Evolutionary conservation across 2,797 vertebrate species (phyloP).

Genomic region (Sebastolobus altivelis): DNA sequence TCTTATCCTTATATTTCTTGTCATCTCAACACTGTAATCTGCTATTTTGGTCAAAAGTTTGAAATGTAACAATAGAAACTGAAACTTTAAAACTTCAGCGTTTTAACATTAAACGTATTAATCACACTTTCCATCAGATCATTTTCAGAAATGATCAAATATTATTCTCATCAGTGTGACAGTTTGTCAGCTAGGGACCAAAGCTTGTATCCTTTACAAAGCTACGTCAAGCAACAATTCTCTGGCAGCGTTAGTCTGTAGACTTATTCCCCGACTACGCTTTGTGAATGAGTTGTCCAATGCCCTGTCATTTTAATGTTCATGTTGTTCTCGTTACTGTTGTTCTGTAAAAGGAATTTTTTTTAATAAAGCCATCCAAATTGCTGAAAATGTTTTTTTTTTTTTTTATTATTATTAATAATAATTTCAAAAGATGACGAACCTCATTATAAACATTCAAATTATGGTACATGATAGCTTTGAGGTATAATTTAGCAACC

Average conservation of each 20-base stretch:
- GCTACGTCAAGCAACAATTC: background rate
- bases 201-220: background rate
- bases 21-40: slow-evolving; percentile 10
- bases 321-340: slow-evolving; percentile 28
- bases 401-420: slow-evolving; percentile 65
- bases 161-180: slow-evolving; percentile 22
- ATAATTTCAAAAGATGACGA: slow-evolving; percentile 72
- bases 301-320: slow-evolving; percentile 59
- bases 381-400: slow-evolving; percentile 46
- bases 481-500: slow-evolving; percentile 58
- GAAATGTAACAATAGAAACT: background rate
- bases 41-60: slow-evolving; percentile 19
- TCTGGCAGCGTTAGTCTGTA: background rate
- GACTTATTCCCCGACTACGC: background rate
- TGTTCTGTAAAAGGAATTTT: slow-evolving; percentile 47
- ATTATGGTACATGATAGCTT: slow-evolving; percentile 42
- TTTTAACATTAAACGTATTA: slow-evolving; percentile 13
- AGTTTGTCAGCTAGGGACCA: slow-evolving; percentile 34
- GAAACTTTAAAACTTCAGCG: background rate
- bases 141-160: background rate
- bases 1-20: background rate
- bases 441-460: slow-evolving; percentile 52
- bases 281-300: slow-evolving; percentile 25
- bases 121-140: slow-evolving; percentile 31
- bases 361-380: slow-evolving; percentile 65